A percentile compares a stretch with the other conserved stretches of the same genome.
Evolutionary conservation across 1,140 invertebrate species (phyloP).

Genomic region (Apis mellifera): Amel_HAv3.1 CM009936.2:12991501-12992000

Average conservation of each 20-base stretch:
- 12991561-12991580: too few relatives aligned
- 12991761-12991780: slow-evolving; percentile 23
- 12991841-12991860: slow-evolving; percentile 64
- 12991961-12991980: too few relatives aligned
- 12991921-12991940: too few relatives aligned
- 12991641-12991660: neutral
- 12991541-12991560: neutral
- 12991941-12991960: too few relatives aligned
- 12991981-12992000: too few relatives aligned
- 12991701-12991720: slow-evolving; percentile 56
- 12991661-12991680: slow-evolving; percentile 55
- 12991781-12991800: slow-evolving; percentile 29
- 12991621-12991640: too few relatives aligned
- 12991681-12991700: slow-evolving; percentile 50
- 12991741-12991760: slow-evolving; percentile 56
- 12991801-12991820: slow-evolving; percentile 65
- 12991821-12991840: slow-evolving; percentile 70
- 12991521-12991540: neutral
- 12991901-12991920: slow-evolving; percentile 20
- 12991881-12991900: slow-evolving; percentile 39
- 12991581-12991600: too few relatives aligned
- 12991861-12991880: neutral
- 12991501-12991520: too few relatives aligned
- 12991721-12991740: slow-evolving; percentile 67
- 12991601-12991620: too few relatives aligned